Evolutionary conservation across 1,140 invertebrate species (phyloP), one percentile per base, ranked within the genome.

Genomic region (Aethina tumida): DNA sequence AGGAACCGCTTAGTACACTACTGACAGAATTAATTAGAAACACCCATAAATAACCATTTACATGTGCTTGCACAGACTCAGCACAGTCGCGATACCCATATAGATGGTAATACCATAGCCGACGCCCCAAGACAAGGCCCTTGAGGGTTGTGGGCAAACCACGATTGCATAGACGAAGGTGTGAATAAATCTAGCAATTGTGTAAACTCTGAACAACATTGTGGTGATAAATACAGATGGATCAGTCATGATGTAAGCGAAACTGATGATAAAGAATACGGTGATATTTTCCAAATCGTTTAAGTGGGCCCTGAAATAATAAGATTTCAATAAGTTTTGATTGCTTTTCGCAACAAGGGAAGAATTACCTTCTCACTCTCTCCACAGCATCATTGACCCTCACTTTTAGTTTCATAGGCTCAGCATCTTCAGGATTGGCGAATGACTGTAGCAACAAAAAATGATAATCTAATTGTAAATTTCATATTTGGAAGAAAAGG

Each of bases 231-330:
- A 45, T 0, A 59, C 49, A 14, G 56, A 49, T 0, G 81, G 81
- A 17, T 64, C 64, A 0, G 76, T 81, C 0, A 71, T 57, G 10
- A 79, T 54, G 50, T 80, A 84, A 10, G 81, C 47, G 1, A 73
- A 67, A 5, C 66, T 73, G 10, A 77, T 56, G 3, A 79, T 52
- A 48, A 79, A 68, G 50, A 82, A 85, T 2, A 73, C 62, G 0
- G 75, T 65, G 35, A 84, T 81, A 52, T 83, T 85, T 61, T 85
- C 82, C 47, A 84, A 52, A 51, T 85, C 82, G 53, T 85, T 85
- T 30, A 76, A 56, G 56, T 84, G 80, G 26, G 78, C 79, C 41
- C 81, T 69, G 47, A 43, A 65, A 64, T 1, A 34, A 41, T 31
- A 33, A 39, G 12, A 41, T n/a, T 10, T 39, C 28, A 22, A 17